Evolutionary conservation across 2,113 vertebrate genomes (phyloP), one percentile per base, ranked within the genome.

Genomic region (Vanacampus margaritifer): DNA sequence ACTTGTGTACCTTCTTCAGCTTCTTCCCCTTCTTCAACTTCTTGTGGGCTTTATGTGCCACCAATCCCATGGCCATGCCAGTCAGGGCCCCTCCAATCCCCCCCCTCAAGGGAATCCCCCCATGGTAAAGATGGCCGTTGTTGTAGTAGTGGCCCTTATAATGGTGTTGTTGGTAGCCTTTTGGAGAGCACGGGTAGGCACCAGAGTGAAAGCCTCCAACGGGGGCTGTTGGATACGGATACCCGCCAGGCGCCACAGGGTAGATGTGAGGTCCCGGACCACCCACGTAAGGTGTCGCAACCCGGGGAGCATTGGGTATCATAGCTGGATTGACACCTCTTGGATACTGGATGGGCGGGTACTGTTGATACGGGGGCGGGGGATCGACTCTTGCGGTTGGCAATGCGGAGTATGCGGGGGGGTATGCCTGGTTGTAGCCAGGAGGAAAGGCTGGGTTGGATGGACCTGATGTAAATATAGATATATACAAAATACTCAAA

Each of bases 11-110:
- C 81, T 94, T 95, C 89, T 94, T 93, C 83, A 75, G 74, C 81
- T 90, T 93, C 84, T 94, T 95, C 74, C 70, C 86, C 83, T 94
- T 95, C 74, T 72, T 87, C 84, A 91, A 80, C 87, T 95, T 95
- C 87, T 94, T 94, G 69, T 93, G 73, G 65, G 54, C 73, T 80
- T 89, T 87, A 37, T 84, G 82, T 74, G 75, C 89, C 2, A 7
- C 64, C 56, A 88, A 0, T 0, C 79, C 86, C 78, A 88, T 60
- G 8, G 84, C 88, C 16, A 86, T 73, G 36, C 89, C 83, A 41
- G 63, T 77, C 32, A 90, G 0, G 48, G 84, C 87, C 7, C 84
- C 74, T 24, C 89, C 82, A 39, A 63, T 76, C 6, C 54, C 54
- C 26, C 54, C 13, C 2, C 26, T 32, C 16, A 19, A 17, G 54